phyloP scores from a whole-genome alignment of 1,140 invertebrate genomes.

The Mycetomoellerius zeteki region DNA sequence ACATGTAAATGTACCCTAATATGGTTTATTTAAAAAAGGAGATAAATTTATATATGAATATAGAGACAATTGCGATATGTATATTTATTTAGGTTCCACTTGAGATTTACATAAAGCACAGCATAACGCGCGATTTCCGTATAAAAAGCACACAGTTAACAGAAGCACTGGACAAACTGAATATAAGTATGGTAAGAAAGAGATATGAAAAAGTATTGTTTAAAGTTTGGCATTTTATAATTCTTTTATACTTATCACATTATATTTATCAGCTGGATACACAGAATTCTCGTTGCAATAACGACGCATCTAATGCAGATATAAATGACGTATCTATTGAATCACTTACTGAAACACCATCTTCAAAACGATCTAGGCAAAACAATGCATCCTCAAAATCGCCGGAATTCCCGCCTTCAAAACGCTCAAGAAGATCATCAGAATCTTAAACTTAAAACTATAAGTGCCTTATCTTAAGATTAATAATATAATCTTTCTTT shows the following conservation, averaged over 20 bases:
- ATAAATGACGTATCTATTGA: slow-evolving; percentile 10
- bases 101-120: slow-evolving; percentile 87
- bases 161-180: slow-evolving; percentile 85
- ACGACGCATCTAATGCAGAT: slow-evolving; percentile 1
- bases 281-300: slow-evolving; percentile 20
- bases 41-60: slow-evolving; percentile 19
- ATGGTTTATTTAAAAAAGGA: background rate
- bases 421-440: slow-evolving; percentile 15
- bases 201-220: slow-evolving; percentile 7
- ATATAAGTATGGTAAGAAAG: slow-evolving; percentile 79
- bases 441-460: slow-evolving; percentile 10
- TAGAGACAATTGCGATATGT: background rate
- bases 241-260: slow-evolving; percentile 1
- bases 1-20: too few species aligned
- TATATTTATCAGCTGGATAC: slow-evolving; percentile 46
- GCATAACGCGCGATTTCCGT: slow-evolving; percentile 88
- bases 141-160: slow-evolving; percentile 85
- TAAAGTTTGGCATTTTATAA: slow-evolving; percentile 7
- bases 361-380: slow-evolving; percentile 13
- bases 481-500: too few species aligned
- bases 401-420: background rate
- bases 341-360: background rate
- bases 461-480: background rate
- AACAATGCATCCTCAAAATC: background rate
- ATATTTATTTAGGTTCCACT: slow-evolving; percentile 82